Percentiles rank a stretch among this genome's conserved stretches.
These are phyloP conservation scores for Listronotus bonariensis DNA, from an alignment of 1,140 invertebrate species.

Conservation along the genomic window DNA sequence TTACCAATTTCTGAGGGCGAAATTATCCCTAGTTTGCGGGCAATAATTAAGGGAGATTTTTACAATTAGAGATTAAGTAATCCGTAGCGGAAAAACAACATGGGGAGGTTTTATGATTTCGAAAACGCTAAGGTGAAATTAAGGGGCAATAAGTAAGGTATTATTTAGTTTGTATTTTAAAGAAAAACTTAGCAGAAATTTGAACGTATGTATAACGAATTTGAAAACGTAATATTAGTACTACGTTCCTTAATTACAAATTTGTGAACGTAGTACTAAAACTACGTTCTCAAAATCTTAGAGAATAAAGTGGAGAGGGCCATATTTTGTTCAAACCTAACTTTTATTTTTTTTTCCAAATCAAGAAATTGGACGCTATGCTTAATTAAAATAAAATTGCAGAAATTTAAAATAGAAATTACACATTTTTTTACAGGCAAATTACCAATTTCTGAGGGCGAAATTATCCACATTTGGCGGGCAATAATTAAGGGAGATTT, in stretches of 20 bases:
- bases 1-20: not conserved
- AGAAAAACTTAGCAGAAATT: not conserved
- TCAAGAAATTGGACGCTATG: too few relatives aligned
- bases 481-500: slow-evolving; percentile 23
- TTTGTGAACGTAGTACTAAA: too few relatives aligned
- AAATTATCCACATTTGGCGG: slow-evolving; percentile 1
- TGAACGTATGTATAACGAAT: too few relatives aligned
- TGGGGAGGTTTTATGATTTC: slow-evolving; percentile 16
- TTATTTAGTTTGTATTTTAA: slow-evolving; percentile 2
- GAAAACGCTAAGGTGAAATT: slow-evolving; percentile 26
- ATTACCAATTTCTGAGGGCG: not conserved
- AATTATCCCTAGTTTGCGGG: slow-evolving; percentile 2
- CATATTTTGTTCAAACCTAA: not conserved
- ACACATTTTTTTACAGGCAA: not conserved
- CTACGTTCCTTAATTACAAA: too few relatives aligned
- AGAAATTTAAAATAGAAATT: slow-evolving; percentile 25
- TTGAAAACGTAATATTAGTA: too few relatives aligned
- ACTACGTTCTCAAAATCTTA: too few relatives aligned
- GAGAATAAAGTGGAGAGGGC: not conserved
- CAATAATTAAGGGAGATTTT: slow-evolving; percentile 26
- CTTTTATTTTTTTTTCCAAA: too few relatives aligned
- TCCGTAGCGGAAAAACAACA: slow-evolving; percentile 15
- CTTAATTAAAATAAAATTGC: slow-evolving; percentile 41
- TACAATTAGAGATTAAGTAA: slow-evolving; percentile 18
- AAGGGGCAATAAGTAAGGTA: slow-evolving; percentile 14